Conservation (phyloP, 2,797 vertebrate species). For the Craterocephalus amniculus region DNA sequence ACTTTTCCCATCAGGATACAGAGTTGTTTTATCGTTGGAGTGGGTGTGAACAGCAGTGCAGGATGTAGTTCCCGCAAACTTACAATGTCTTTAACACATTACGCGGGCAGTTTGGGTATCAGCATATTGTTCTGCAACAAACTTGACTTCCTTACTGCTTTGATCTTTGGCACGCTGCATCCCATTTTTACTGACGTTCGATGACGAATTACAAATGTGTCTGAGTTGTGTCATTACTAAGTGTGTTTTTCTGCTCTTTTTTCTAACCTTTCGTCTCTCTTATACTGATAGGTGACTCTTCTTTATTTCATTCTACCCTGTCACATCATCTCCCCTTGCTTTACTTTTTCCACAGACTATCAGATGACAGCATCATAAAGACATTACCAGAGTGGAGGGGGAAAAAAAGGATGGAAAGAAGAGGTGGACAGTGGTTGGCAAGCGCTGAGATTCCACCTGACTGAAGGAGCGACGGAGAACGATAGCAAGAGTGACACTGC, state of each 20-base stretch:
- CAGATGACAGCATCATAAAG: conserved; percentile 64
- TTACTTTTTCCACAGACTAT: conserved; percentile 53
- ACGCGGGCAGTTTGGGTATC: background rate
- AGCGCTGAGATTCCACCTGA: conserved; percentile 29
- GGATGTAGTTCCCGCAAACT: background rate
- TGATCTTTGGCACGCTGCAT: background rate
- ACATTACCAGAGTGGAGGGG: conserved; percentile 46
- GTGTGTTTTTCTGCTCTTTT: background rate
- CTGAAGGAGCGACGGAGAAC: conserved; percentile 33
- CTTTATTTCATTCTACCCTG: conserved; percentile 47
- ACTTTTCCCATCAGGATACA: background rate
- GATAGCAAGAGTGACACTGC: conserved; percentile 54
- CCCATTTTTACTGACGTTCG: background rate
- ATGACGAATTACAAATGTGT: background rate
- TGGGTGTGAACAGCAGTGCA: background rate
- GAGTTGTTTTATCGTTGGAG: background rate
- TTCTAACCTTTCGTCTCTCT: conserved; percentile 2
- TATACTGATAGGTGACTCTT: conserved; percentile 39
- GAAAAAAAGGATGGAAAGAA: no score
- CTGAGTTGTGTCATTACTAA: background rate
- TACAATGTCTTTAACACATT: background rate
- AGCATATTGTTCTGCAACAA: background rate
- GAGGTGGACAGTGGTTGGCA: conserved; percentile 5
- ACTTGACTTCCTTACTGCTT: background rate
- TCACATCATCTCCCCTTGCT: conserved; percentile 66